Base-by-base conservation (phyloP, 2,113 vertebrate genomes). In the Gasterosteus nipponicus region DNA sequence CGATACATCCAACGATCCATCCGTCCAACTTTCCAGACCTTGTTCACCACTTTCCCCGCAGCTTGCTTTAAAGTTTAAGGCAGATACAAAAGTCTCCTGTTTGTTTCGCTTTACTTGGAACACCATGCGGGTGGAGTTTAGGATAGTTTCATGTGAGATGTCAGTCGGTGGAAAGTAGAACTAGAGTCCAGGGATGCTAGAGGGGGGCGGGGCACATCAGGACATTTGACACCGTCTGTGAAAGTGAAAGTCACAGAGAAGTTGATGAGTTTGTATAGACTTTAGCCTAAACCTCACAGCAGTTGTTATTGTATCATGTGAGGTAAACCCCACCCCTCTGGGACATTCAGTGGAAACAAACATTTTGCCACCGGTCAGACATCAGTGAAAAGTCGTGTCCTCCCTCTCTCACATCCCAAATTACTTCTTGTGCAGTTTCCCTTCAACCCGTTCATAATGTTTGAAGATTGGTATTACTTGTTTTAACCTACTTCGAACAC, bases 401-500 rank as follows among this genome's bases (percentile, higher is more conserved):
- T 65, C 42, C 3, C 5, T 47, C 51, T 26, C 31, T 58, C 68
- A 16, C 51, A 2, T 58, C 54, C 39, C 29, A 29, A 41, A 68
- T 14, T 2, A 19, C 42, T 12, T 10, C 15, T 19, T 51, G 31
- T 62, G 33, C 44, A 41, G 46, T 10, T 31, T 44, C 68, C 7
- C 2, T n/a, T 6, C 0, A 22, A 35, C 54, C 22, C 15, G 2
- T 49, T 56, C 9, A 38, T 5, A 44, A 58, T 22, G 68, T 47
- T 33, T 33, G 7, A 18, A 26, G 14, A 31, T 2, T 49, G 2
- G 16, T 33, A 4, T 10, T 3, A 59, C 69, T 15, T 74, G 59
- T 65, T 77, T 69, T 63, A 22, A 65, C 16, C 53, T 70, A 54
- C 78, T 56, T 67, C 4, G 19, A 54, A n/a, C 75, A 29, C 76